These are phyloP conservation scores for Hirudo medicinalis DNA, from an alignment of 1,140 invertebrate species.

Conservation along the genomic window DNA sequence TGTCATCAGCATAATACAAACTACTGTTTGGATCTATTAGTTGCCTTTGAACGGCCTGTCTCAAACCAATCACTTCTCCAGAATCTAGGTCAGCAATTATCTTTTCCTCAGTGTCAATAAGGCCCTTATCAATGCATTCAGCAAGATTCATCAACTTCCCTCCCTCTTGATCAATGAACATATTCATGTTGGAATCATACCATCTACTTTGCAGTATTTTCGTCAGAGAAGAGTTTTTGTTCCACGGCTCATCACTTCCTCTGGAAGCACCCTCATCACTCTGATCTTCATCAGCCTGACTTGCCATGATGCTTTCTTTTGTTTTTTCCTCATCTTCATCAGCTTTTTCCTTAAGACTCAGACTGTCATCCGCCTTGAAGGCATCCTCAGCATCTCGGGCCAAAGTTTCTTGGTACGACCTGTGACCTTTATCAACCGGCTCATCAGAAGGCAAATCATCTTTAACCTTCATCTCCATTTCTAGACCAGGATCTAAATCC, in stretches of 20 bases:
- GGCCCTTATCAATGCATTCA: conserved; percentile 29
- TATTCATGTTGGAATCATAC: conserved; percentile 3
- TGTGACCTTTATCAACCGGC: no score
- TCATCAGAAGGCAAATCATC: no score
- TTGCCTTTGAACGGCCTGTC: conserved; percentile 61
- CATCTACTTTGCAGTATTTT: conserved; percentile 10
- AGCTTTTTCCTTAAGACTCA: neutral
- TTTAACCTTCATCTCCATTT: no score
- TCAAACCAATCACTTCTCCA: conserved; percentile 69
- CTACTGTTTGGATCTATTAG: conserved; percentile 57
- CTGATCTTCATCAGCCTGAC: neutral
- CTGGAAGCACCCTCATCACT: neutral
- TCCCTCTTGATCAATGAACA: conserved; percentile 20
- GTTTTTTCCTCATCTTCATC: conserved; percentile 8
- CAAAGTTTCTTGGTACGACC: no score
- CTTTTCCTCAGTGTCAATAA: conserved; percentile 47
- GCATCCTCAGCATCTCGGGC: no score
- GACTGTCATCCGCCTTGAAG: no score
- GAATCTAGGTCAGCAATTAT: conserved; percentile 60
- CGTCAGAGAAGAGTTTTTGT: neutral
- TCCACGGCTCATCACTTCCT: neutral
- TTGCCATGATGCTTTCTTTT: neutral
- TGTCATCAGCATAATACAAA: conserved; percentile 42
- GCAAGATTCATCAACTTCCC: conserved; percentile 28
- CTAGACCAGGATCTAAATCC: no score